These are phyloP conservation scores for Vulpes vulpes DNA, from an alignment of 2,113 vertebrate genomes.

Conservation along the genomic window DNA sequence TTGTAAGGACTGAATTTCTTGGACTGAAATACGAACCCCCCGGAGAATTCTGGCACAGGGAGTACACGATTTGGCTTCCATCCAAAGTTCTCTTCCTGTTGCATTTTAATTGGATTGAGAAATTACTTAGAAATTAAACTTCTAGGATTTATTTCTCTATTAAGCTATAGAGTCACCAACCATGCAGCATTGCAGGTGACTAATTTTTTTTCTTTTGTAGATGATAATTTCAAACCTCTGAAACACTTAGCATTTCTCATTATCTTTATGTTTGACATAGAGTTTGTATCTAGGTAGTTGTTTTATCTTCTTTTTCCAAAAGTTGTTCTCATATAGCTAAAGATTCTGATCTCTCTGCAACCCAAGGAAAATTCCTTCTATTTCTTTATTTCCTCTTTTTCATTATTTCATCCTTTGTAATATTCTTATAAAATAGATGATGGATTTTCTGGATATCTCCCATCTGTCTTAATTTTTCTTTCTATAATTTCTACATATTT, in stretches of 20 bases:
- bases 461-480: not conserved
- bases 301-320: not conserved
- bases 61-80: not conserved
- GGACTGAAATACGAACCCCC: not conserved
- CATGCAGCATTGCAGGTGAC: not conserved
- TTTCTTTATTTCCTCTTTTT: not conserved
- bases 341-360: not conserved
- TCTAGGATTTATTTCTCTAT: not conserved
- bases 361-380: not conserved
- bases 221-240: not conserved
- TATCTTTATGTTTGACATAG: not conserved
- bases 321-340: not conserved
- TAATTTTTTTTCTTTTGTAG: not conserved
- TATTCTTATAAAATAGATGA: not conserved
- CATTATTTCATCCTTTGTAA: not conserved
- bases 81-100: not conserved
- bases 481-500: not conserved
- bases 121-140: not conserved
- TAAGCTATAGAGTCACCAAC: not conserved
- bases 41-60: not conserved
- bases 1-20: not conserved
- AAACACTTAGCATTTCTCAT: not conserved
- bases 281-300: not conserved
- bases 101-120: not conserved
- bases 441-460: not conserved